Base-by-base conservation (phyloP, 1,140 invertebrate species). In the Thalassaphorura encarpata region DNA sequence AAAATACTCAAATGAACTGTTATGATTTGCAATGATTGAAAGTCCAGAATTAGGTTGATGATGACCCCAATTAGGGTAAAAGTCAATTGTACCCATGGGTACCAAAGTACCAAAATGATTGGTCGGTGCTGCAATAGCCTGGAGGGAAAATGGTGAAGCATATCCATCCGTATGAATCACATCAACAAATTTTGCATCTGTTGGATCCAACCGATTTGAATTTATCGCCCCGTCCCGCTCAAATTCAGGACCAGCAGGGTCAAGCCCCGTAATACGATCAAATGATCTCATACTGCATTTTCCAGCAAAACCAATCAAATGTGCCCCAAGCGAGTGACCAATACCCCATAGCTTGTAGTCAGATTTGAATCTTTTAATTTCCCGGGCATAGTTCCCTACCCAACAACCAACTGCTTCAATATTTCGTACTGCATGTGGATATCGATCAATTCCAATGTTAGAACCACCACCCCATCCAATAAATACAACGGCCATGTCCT, bases 11-110 rank as follows among this genome's bases (percentile, higher is more conserved):
- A 54, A 45, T 2, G 52, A 23, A 13, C 52, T 16, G 40, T 45
- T 45, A 26, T 54, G 52, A 46, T 24, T 46, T 18, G 39, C 52
- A 29, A 54, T 54, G 24, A 54, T 28, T 8, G 40, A 45, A 3
- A 11, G 42, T 27, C 28, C 42, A 31, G 39, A 54, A 23, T 41
- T 41, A 11, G 52, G 52, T 41, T 54, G 52, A 11, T 8, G 18
- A 41, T 54, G 52, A 45, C 52, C 52, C 40, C 40, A 54, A 26
- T 54, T 54, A 3, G 52, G 52, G 23, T 54, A 54, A 46, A 54
- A 54, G 41, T 54, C 52, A 11, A n/a, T 36, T 11, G 11, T n/a
- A 36, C 33, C 33, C 33, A 36, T 11, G n/a, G 33, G 33, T 11
- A 36, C n/a, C 11, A 36, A 36, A 36, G 33, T 36, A 36, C 33